Percentiles rank a stretch among this genome's conserved stretches.
These are phyloP conservation scores for Actinostola sp. DNA, from an alignment of 92 coral and sea anemone genomes.

Conservation along the genomic window DNA sequence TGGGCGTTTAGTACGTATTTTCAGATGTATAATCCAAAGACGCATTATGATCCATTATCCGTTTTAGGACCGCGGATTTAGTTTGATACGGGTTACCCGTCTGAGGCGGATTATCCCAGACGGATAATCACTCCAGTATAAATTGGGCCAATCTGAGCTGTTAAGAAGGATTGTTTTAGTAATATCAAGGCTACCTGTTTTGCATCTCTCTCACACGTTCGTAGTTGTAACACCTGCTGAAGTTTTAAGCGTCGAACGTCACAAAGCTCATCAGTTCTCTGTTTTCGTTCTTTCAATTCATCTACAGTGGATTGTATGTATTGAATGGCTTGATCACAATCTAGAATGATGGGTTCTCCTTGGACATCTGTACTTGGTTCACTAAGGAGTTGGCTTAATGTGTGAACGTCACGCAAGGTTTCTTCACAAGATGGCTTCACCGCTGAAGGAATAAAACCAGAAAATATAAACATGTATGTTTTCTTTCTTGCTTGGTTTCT, in stretches of 20 bases:
- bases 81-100: too few relatives aligned
- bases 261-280: slow-evolving; percentile 92
- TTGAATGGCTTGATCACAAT: slow-evolving; percentile 69
- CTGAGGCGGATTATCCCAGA: too few relatives aligned
- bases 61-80: too few relatives aligned
- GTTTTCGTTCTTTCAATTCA: slow-evolving; percentile 86
- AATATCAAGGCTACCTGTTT: slow-evolving; percentile 69
- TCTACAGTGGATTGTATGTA: slow-evolving; percentile 85
- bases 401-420: slow-evolving; percentile 73
- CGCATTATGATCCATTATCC: not conserved
- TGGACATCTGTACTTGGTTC: slow-evolving; percentile 66
- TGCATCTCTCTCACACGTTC: slow-evolving; percentile 91
- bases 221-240: slow-evolving; percentile 92
- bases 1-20: too few relatives aligned
- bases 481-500: too few relatives aligned
- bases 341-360: slow-evolving; percentile 76
- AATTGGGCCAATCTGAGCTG: too few relatives aligned
- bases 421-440: slow-evolving; percentile 79
- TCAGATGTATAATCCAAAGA: too few relatives aligned
- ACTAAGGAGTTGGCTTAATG: slow-evolving; percentile 71
- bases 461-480: not conserved
- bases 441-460: slow-evolving; percentile 38
- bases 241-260: slow-evolving; percentile 94
- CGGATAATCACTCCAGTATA: too few relatives aligned
- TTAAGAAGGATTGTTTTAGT: too few relatives aligned